Percentiles rank a stretch among this genome's conserved stretches.
phyloP scores from a whole-genome alignment of 1,140 invertebrate species.

The Dolichoris vasculosae region DNA sequence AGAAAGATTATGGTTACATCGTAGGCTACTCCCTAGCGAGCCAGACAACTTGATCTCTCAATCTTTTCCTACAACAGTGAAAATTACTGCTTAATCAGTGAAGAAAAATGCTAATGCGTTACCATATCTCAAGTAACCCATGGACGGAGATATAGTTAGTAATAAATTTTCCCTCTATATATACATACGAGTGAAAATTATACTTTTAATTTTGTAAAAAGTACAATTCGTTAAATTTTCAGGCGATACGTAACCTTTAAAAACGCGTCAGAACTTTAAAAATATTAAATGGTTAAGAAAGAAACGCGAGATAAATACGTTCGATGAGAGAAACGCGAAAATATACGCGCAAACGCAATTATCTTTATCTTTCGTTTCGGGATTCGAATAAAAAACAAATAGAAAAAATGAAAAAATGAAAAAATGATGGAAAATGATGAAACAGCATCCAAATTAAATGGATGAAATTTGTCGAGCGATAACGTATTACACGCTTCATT shows the following conservation, averaged over 20 bases:
- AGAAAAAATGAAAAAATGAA: background rate
- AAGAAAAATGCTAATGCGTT: conserved; percentile 51
- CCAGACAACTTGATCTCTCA: conserved; percentile 49
- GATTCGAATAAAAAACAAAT: too few species aligned
- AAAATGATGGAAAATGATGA: background rate
- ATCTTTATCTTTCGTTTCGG: too few species aligned
- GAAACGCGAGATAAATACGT: background rate
- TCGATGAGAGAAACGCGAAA: background rate
- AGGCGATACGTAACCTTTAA: background rate
- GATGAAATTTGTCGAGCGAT: background rate
- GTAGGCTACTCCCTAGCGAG: conserved; percentile 1
- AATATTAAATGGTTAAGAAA: background rate
- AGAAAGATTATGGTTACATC: conserved; percentile 53
- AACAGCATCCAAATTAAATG: background rate
- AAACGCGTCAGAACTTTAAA: background rate
- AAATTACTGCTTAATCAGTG: conserved; percentile 52
- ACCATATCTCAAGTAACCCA: conserved; percentile 34
- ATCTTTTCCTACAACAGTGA: conserved; percentile 48
- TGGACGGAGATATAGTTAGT: background rate
- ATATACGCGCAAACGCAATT: background rate
- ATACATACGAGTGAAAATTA: background rate
- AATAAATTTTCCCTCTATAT: background rate
- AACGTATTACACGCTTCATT: background rate
- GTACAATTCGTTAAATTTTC: background rate
- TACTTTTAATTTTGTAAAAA: background rate